Evolutionary conservation across 1,140 invertebrate genomes (phyloP).

Genomic region (Lepidotrigona ventralis): DNA sequence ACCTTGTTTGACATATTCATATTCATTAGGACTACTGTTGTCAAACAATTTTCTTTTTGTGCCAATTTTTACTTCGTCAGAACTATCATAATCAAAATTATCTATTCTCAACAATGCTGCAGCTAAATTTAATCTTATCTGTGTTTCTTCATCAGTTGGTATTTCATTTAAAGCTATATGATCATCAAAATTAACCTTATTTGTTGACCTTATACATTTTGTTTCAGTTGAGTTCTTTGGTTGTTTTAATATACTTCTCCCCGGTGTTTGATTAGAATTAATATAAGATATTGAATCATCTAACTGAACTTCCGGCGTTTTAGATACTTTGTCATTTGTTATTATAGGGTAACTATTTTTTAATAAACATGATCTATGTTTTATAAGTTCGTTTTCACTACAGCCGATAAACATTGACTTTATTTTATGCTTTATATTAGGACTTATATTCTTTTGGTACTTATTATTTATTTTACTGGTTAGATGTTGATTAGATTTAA

Average conservation of each 20-base stretch:
- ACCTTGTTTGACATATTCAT: not conserved
- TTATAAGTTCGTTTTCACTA: not conserved
- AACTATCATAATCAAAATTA: conserved; percentile 47
- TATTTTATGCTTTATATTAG: not conserved
- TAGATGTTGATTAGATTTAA: not conserved
- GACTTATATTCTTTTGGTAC: not conserved
- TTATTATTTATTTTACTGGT: not conserved
- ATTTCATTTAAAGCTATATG: conserved; percentile 54
- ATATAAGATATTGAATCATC: conserved; percentile 71
- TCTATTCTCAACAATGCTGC: conserved; percentile 62
- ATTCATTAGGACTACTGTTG: conserved; percentile 40
- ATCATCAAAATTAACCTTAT: conserved; percentile 66
- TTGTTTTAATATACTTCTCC: conserved; percentile 73
- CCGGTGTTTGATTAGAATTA: conserved; percentile 74
- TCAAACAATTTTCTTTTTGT: conserved; percentile 68
- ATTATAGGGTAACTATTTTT: conserved; percentile 61
- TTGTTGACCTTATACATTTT: conserved; percentile 47
- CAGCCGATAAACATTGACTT: not conserved
- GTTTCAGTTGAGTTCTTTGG: conserved; percentile 43
- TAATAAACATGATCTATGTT: conserved; percentile 8
- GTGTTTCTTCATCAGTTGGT: conserved; percentile 50
- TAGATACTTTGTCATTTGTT: conserved; percentile 70
- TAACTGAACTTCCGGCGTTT: conserved; percentile 70
- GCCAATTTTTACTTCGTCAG: conserved; percentile 27
- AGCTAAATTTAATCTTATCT: conserved; percentile 49